Base-by-base conservation (phyloP, 2,888 invertebrate species). In the Platycnemis pennipes region DNA sequence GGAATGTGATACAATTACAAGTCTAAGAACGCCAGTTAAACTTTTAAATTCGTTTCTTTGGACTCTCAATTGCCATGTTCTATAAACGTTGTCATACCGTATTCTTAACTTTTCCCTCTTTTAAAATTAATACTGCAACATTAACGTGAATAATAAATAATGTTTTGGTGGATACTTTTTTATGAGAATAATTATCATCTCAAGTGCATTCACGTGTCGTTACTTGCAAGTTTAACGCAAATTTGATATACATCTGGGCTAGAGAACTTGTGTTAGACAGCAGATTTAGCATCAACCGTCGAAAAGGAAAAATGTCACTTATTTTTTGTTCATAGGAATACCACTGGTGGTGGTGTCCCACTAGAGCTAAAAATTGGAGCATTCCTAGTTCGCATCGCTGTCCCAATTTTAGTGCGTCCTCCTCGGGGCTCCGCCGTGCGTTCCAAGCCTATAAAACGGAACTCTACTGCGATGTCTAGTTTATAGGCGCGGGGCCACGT, bases 381-480 rank as follows among this genome's bases (percentile, higher is more conserved):
- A 77, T 77, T 37, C 77, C 31, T 77, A 31, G 77, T 13, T 77
- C 77, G 77, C 37, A 37, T 77, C 8, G 77, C 37, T 37, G 37
- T 37, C 77, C 7, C 37, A 37, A 26, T 37, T 77, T 77, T 77
- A 77, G 77, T 77, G 77, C 77, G 37, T 37, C 77, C 77, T 37
- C 11, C 77, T 37, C 11, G 13, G 37, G 77, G 77, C 77, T 16
- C 11, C 16, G 0, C 77, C 13, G 37, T 37, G 37, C 77, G 37
- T 31, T 11, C 31, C 77, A 16, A 1, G 77, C 77, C 77, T 77
- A 77, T 77, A 77, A 77, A 77, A 77, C 77, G 37, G 77, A 16
- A 77, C 77, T 77, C 37, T 37, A 77, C 37, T 3, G 77, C 77
- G 77, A 77, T 77, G 77, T 77, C 37, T 77, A 77, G 77, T 77